Evolutionary conservation across 2,113 vertebrate species (phyloP).

Genomic region (Channa maculata): DNA sequence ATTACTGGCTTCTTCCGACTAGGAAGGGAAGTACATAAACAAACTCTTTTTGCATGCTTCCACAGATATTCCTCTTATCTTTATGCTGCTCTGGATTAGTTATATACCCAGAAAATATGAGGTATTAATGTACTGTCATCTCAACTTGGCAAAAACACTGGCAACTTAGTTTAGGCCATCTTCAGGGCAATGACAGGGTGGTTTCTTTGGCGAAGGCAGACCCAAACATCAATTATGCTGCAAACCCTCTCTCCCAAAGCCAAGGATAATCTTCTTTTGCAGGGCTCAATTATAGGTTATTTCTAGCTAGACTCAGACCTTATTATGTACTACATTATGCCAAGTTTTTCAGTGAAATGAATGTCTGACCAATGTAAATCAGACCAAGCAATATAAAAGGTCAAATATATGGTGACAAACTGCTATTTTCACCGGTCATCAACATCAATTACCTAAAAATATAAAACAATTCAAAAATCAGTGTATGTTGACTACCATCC

Average conservation of each 20-base stretch:
- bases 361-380: slow-evolving; percentile 2
- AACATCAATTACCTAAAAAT: not conserved
- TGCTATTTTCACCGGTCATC: not conserved
- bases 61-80: slow-evolving; percentile 15
- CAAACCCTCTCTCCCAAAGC: slow-evolving; percentile 70
- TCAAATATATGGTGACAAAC: not conserved
- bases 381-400: not conserved
- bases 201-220: slow-evolving; percentile 74
- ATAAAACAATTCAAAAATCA: too few relatives aligned
- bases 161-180: slow-evolving; percentile 23
- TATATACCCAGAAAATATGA: not conserved
- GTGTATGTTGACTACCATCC: too few relatives aligned
- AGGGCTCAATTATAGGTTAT: slow-evolving; percentile 82
- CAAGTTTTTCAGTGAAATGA: slow-evolving; percentile 51
- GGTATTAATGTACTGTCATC: not conserved
- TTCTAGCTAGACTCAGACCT: slow-evolving; percentile 69
- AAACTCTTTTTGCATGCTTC: slow-evolving; percentile 39
- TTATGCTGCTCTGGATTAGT: not conserved
- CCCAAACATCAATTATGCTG: slow-evolving; percentile 80
- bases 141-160: slow-evolving; percentile 33
- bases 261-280: slow-evolving; percentile 78
- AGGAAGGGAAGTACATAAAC: slow-evolving; percentile 26
- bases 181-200: slow-evolving; percentile 70
- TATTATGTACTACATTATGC: slow-evolving; percentile 48
- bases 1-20: slow-evolving; percentile 41